Percentiles rank a stretch among this genome's conserved stretches.
Evolutionary conservation across 2,113 vertebrate species (phyloP).

Genomic region (Sakesphorus luctuosus): DNA sequence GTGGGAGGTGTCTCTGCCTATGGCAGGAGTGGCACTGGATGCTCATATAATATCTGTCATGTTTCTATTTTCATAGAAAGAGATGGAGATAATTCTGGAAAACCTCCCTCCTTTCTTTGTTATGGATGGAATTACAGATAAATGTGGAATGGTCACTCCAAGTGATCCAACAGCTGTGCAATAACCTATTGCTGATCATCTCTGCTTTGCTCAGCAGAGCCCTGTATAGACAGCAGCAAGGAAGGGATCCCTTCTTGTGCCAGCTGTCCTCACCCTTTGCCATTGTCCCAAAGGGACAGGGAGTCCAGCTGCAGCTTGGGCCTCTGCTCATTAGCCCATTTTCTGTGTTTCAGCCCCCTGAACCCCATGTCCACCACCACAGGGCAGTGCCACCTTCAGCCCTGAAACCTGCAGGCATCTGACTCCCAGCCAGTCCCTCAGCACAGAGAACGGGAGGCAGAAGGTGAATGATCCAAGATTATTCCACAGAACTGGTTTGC

Average conservation of each 20-base stretch:
- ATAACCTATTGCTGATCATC: not conserved
- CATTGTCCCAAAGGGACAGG: not conserved
- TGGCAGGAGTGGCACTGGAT: not conserved
- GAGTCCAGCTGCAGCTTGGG: not conserved
- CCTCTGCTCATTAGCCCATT: not conserved
- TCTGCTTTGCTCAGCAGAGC: not conserved
- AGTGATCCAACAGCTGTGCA: not conserved
- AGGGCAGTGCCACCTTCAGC: too few relatives aligned
- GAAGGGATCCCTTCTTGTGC: not conserved
- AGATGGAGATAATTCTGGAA: not conserved
- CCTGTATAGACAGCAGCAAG: not conserved
- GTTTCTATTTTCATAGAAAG: not conserved
- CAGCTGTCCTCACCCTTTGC: not conserved
- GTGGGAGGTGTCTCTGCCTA: not conserved
- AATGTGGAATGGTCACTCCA: not conserved
- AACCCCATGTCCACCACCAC: not conserved
- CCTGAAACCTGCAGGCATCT: not conserved
- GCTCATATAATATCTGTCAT: not conserved
- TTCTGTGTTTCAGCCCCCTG: not conserved
- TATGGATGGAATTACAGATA: not conserved
- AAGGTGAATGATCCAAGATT: not conserved
- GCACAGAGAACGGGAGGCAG: not conserved
- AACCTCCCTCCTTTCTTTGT: not conserved
- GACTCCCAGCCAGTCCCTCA: not conserved
- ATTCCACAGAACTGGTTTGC: not conserved